These are phyloP conservation scores for Pseudomyrmex concolor DNA, from an alignment of 1,140 invertebrate genomes.

Conservation along the genomic window DNA sequence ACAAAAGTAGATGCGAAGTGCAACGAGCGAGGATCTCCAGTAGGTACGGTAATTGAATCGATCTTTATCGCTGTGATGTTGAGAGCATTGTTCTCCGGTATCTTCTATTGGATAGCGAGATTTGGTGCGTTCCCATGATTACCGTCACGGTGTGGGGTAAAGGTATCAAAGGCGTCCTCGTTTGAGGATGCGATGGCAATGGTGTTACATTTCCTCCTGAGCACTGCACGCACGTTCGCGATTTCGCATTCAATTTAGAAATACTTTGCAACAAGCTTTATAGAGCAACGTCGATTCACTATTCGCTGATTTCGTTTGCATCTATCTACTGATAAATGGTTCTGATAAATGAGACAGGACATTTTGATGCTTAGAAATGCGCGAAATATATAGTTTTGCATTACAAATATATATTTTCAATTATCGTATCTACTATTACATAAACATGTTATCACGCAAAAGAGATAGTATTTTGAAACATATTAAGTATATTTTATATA, in stretches of 20 bases:
- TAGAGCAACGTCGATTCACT: slow-evolving; percentile 3
- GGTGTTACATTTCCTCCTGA: slow-evolving; percentile 28
- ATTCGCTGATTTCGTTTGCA: slow-evolving; percentile 27
- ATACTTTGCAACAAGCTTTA: slow-evolving; percentile 44
- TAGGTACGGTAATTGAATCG: slow-evolving; percentile 54
- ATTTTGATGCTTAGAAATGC: slow-evolving; percentile 1
- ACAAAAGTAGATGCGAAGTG: slow-evolving; percentile 52
- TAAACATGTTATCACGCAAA: too few species aligned
- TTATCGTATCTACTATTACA: background rate
- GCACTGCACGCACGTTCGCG: slow-evolving; percentile 24
- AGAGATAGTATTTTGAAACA: background rate
- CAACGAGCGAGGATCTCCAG: slow-evolving; percentile 21
- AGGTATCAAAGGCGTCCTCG: slow-evolving; percentile 55
- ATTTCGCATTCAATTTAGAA: slow-evolving; percentile 41
- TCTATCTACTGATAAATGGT: background rate
- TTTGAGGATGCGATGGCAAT: slow-evolving; percentile 19
- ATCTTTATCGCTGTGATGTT: slow-evolving; percentile 56
- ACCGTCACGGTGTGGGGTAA: slow-evolving; percentile 29
- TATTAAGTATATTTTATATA: background rate
- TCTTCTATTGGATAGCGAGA: slow-evolving; percentile 57
- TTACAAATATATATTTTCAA: too few species aligned
- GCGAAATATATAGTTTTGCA: background rate
- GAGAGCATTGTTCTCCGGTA: slow-evolving; percentile 48
- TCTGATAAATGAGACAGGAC: background rate
- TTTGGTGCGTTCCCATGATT: slow-evolving; percentile 55